These are phyloP conservation scores for Drosophila testacea DNA, from an alignment of 2,888 invertebrate species.

Conservation along the genomic window DNA sequence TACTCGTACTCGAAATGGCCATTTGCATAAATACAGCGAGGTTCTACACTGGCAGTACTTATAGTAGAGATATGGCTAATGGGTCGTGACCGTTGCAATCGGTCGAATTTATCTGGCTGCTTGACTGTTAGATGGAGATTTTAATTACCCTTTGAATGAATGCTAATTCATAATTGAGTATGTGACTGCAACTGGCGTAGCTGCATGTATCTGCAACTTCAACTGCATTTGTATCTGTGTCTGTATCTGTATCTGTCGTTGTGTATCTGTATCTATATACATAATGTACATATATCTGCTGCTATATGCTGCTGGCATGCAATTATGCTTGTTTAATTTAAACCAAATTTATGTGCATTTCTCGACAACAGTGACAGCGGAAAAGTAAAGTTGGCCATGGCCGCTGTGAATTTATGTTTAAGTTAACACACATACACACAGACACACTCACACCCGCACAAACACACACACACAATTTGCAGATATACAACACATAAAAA, in stretches of 20 bases:
- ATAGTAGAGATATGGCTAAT: slow-evolving; percentile 67
- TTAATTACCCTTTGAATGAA: slow-evolving; percentile 82
- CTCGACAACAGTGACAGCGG: slow-evolving; percentile 45
- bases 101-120: slow-evolving; percentile 29
- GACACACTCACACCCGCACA: neutral
- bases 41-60: slow-evolving; percentile 11
- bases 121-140: slow-evolving; percentile 65
- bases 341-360: slow-evolving; percentile 67
- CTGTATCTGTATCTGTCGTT: slow-evolving; percentile 9
- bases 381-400: slow-evolving; percentile 60
- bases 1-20: slow-evolving; percentile 32
- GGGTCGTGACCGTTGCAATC: slow-evolving; percentile 38
- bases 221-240: slow-evolving; percentile 8
- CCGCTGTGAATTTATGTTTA: slow-evolving; percentile 50
- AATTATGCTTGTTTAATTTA: slow-evolving; percentile 75
- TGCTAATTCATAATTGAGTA: slow-evolving; percentile 81
- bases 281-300: slow-evolving; percentile 1
- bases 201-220: slow-evolving; percentile 30
- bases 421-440: slow-evolving; percentile 21
- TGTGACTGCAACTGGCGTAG: slow-evolving; percentile 53
- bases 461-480: neutral
- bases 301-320: slow-evolving; percentile 41
- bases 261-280: slow-evolving; percentile 9
- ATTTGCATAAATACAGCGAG: slow-evolving; percentile 60
- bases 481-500: slow-evolving; percentile 57